A percentile compares a stretch with the other conserved stretches of the same genome.
Evolutionary conservation across 2,888 invertebrate genomes (phyloP).

Genomic region (Ochlodes sylvanus): DNA sequence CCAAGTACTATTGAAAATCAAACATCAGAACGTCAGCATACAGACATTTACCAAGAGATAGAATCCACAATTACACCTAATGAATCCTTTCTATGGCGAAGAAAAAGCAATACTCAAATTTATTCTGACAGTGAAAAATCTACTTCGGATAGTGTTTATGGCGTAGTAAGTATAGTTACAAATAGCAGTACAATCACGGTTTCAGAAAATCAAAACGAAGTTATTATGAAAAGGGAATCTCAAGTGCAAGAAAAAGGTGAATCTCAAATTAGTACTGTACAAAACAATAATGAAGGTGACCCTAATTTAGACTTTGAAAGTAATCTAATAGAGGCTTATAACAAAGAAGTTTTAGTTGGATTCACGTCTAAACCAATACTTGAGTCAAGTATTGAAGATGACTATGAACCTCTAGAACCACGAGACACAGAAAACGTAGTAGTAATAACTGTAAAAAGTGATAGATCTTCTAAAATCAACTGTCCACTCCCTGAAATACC

Average conservation of each 20-base stretch:
- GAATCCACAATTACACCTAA: constrained; percentile 83
- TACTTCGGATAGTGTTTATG: constrained; percentile 66
- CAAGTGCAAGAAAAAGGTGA: constrained; percentile 42
- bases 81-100: constrained; percentile 87
- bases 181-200: constrained; percentile 51
- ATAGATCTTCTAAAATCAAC: constrained; percentile 72
- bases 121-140: constrained; percentile 72
- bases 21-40: constrained; percentile 40
- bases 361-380: constrained; percentile 64
- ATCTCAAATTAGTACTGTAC: constrained; percentile 54
- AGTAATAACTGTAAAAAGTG: constrained; percentile 68
- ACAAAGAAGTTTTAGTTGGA: constrained; percentile 72
- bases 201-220: constrained; percentile 44
- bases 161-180: constrained; percentile 63
- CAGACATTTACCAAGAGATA: constrained; percentile 60
- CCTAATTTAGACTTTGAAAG: constrained; percentile 73
- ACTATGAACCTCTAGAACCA: constrained; percentile 78
- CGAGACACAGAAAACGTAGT: constrained; percentile 64
- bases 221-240: constrained; percentile 57
- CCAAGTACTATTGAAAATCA: constrained; percentile 39
- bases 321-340: constrained; percentile 76
- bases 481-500: constrained; percentile 82
- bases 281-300: constrained; percentile 50
- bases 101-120: constrained; percentile 74
- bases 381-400: constrained; percentile 65